These are phyloP conservation scores for Euphydryas editha DNA, from an alignment of 2,888 invertebrate genomes.

Conservation along the genomic window DNA sequence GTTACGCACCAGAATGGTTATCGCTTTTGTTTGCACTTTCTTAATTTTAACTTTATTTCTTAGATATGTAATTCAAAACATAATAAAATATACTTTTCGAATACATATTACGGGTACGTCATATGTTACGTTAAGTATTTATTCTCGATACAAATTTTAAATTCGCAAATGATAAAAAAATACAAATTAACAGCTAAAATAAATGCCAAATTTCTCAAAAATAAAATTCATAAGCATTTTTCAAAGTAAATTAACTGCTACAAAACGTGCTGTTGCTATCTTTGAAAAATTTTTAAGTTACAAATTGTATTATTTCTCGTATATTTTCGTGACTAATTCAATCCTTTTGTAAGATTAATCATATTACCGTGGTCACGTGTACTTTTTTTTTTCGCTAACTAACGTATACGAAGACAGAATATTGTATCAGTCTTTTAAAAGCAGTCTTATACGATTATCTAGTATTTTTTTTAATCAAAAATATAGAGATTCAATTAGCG, in stretches of 20 bases:
- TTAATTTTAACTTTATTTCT: too few relatives aligned
- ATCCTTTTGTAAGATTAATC: constrained; percentile 30
- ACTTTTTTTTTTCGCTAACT: constrained; percentile 23
- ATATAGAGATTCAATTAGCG: too few relatives aligned
- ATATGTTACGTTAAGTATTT: too few relatives aligned
- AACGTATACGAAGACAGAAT: constrained; percentile 21
- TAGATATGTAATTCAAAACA: too few relatives aligned
- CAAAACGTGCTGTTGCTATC: neutral
- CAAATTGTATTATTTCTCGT: constrained; percentile 1
- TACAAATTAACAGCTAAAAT: too few relatives aligned
- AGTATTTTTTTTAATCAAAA: too few relatives aligned
- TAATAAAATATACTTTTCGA: too few relatives aligned
- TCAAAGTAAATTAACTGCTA: neutral
- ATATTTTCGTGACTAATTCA: constrained; percentile 30
- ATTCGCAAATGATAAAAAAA: too few relatives aligned
- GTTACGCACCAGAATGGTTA: too few relatives aligned
- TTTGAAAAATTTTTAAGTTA: neutral
- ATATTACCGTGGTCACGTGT: constrained; percentile 26
- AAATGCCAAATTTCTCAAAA: neutral
- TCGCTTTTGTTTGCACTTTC: too few relatives aligned
- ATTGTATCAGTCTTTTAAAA: constrained; percentile 12
- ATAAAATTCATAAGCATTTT: neutral
- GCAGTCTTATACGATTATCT: neutral
- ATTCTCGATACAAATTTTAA: too few relatives aligned
- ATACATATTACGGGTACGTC: too few relatives aligned